Conservation (phyloP, 2,888 invertebrate genomes). For the Megamerina dolium region DNA sequence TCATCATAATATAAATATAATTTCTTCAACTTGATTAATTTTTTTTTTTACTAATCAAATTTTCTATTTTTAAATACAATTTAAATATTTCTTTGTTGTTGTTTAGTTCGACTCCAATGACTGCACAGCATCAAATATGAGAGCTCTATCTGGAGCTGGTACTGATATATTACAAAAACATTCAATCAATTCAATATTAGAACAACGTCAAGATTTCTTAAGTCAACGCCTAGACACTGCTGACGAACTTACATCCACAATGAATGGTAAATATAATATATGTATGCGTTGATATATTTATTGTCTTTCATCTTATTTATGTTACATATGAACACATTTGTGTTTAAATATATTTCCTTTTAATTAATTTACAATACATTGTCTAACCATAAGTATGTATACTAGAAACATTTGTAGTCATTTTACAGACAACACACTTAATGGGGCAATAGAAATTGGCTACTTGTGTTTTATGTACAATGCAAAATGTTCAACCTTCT, state of each 20-base stretch:
- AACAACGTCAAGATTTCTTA: constrained; percentile 44
- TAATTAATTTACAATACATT: constrained; percentile 10
- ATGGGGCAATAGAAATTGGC: too few species aligned
- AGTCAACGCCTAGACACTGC: constrained; percentile 28
- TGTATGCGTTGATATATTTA: constrained; percentile 8
- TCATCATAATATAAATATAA: too few species aligned
- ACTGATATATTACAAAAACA: constrained; percentile 52
- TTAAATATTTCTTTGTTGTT: too few species aligned
- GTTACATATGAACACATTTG: neutral
- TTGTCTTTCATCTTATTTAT: neutral
- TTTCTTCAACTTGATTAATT: too few species aligned
- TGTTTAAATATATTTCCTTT: neutral
- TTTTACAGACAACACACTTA: too few species aligned
- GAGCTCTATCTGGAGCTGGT: constrained; percentile 33
- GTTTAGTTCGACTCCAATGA: constrained; percentile 37
- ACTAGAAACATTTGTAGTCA: too few species aligned
- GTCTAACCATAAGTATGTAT: neutral
- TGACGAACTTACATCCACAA: constrained; percentile 36
- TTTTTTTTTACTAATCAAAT: too few species aligned
- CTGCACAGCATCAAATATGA: constrained; percentile 23
- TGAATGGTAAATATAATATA: constrained; percentile 35
- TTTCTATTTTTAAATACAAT: too few species aligned
- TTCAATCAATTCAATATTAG: constrained; percentile 53
- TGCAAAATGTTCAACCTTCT: too few species aligned
- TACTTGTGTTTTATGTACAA: too few species aligned